These are phyloP conservation scores for Seladonia tumulorum DNA, from an alignment of 2,888 invertebrate genomes.

Conservation along the genomic window DNA sequence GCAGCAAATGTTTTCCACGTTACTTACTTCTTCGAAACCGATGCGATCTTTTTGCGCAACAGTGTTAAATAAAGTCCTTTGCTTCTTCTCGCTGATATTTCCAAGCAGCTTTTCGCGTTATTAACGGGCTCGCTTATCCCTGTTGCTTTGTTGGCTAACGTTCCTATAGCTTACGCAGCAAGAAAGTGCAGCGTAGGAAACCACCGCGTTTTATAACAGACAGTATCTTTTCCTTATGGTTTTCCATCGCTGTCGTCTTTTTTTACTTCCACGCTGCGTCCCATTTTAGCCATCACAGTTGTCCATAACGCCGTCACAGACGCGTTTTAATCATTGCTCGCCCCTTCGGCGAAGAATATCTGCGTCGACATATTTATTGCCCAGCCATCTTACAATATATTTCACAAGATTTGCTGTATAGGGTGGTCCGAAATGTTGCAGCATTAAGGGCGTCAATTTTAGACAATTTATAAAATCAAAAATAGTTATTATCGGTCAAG, in stretches of 20 bases:
- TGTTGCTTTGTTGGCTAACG: constrained; percentile 5
- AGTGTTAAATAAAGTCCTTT: neutral
- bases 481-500: too few species aligned
- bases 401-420: neutral
- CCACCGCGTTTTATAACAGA: constrained; percentile 4
- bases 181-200: neutral
- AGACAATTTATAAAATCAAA: too few species aligned
- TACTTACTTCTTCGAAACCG: neutral
- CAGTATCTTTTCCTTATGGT: constrained; percentile 4
- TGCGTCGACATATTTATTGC: neutral
- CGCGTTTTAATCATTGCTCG: neutral
- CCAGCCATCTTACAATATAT: neutral
- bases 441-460: too few species aligned
- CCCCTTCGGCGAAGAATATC: neutral
- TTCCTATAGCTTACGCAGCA: neutral
- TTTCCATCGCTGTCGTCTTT: neutral
- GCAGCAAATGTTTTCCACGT: neutral
- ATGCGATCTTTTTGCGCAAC: neutral
- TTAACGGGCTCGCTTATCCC: constrained; percentile 2
- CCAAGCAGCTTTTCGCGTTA: neutral
- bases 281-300: neutral
- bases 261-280: neutral
- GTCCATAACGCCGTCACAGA: constrained; percentile 2
- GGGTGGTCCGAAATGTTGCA: neutral
- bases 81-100: neutral